These are phyloP conservation scores for Australoheros facetus DNA, from an alignment of 2,797 vertebrate species.

Conservation along the genomic window DNA sequence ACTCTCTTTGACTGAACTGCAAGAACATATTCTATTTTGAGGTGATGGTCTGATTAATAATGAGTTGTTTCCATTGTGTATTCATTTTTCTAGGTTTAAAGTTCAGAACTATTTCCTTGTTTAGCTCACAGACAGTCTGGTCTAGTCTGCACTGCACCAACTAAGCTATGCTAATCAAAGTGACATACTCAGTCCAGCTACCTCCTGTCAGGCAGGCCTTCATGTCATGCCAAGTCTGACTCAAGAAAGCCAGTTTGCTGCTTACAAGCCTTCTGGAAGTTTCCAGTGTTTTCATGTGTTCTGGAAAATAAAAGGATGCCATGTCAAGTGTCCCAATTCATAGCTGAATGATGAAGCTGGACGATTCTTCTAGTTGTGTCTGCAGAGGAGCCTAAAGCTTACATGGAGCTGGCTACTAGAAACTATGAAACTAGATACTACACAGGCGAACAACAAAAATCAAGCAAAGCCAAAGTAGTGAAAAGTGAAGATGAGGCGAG, in stretches of 20 bases:
- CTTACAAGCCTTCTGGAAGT: slow-evolving; percentile 57
- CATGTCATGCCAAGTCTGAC: slow-evolving; percentile 55
- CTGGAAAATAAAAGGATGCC: slow-evolving; percentile 62
- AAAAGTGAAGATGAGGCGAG: background rate
- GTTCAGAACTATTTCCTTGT: background rate
- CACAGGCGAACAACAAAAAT: background rate
- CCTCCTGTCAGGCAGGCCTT: slow-evolving; percentile 53
- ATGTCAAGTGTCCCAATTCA: slow-evolving; percentile 45
- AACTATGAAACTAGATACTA: background rate
- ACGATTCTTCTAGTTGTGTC: background rate
- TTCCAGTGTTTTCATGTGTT: slow-evolving; percentile 65
- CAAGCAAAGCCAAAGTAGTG: background rate
- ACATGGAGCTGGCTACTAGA: background rate
- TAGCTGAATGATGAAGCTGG: slow-evolving; percentile 1
- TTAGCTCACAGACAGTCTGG: background rate
- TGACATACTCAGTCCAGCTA: slow-evolving; percentile 20
- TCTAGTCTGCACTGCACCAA: background rate
- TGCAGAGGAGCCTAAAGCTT: background rate
- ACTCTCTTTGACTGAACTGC: background rate
- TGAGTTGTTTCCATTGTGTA: background rate
- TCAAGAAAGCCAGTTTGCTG: slow-evolving; percentile 38
- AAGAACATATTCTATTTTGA: background rate
- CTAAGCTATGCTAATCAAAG: slow-evolving; percentile 21
- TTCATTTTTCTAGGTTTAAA: background rate
- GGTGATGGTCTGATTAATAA: background rate